Conservation (phyloP, 2,888 invertebrate species). For the Lepidonotus clava region DNA sequence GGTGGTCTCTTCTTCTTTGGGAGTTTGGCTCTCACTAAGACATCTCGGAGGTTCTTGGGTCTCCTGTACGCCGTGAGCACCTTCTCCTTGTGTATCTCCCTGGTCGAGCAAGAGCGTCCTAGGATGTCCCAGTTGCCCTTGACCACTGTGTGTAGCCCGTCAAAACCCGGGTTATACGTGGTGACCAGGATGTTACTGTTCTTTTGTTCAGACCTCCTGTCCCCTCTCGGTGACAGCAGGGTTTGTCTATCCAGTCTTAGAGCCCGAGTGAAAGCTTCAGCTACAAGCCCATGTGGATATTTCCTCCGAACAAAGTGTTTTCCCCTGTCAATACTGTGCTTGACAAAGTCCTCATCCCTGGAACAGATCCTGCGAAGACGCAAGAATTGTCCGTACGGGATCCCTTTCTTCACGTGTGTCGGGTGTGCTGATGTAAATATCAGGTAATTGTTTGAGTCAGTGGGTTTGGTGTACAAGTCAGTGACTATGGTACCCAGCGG, state of each 20-base stretch:
- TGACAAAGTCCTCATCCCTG: neutral
- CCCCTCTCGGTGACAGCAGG: neutral
- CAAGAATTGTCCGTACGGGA: neutral
- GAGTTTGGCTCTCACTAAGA: neutral
- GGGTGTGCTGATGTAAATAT: neutral
- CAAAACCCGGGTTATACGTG: neutral
- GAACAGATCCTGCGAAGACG: neutral
- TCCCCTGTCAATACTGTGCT: neutral
- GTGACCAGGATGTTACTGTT: neutral
- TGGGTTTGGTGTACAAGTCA: neutral
- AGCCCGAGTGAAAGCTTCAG: neutral
- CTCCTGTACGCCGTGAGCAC: neutral
- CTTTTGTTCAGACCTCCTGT: too few species aligned
- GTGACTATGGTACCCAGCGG: neutral
- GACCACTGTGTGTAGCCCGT: neutral
- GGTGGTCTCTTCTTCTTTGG: too few species aligned
- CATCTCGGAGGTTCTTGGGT: neutral
- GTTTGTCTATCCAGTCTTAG: too few species aligned
- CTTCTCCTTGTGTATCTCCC: neutral
- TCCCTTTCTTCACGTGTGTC: neutral
- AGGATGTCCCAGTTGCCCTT: neutral
- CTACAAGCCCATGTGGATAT: neutral
- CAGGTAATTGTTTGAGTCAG: neutral
- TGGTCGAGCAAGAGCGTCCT: neutral
- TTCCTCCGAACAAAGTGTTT: neutral